These are phyloP conservation scores for Pomatorhinus ruficollis DNA, from an alignment of 2,113 vertebrate genomes.

Conservation along the genomic window DNA sequence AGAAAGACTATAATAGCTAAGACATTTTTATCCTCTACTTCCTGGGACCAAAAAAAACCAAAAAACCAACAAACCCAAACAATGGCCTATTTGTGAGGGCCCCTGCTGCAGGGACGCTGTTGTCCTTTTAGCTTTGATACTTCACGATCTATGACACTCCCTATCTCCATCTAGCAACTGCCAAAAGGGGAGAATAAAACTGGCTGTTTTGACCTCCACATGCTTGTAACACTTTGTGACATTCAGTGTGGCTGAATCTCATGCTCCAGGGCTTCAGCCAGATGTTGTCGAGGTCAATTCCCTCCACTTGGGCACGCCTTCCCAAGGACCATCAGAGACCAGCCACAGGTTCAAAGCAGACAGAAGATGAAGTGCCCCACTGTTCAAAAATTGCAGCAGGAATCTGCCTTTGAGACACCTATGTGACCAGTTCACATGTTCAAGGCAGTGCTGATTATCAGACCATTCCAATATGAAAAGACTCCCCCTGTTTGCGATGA, in stretches of 20 bases:
- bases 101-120: neutral
- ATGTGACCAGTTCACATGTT: neutral
- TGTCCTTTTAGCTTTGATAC: neutral
- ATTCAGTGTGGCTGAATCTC: neutral
- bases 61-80: neutral
- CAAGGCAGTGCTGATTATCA: neutral
- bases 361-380: neutral
- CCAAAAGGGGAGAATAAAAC: conserved; percentile 2
- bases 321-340: neutral
- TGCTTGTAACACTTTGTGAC: neutral
- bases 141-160: neutral
- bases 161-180: neutral
- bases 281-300: neutral
- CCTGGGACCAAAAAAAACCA: neutral
- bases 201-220: conserved; percentile 5
- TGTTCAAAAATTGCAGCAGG: neutral
- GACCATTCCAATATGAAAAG: neutral
- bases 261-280: conserved; percentile 32
- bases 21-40: neutral
- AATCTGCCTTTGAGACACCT: neutral
- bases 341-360: conserved; percentile 24
- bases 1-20: neutral
- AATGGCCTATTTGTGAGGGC: neutral
- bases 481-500: neutral
- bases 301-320: neutral